A percentile compares a stretch with the other conserved stretches of the same genome.
Conservation (phyloP, 2,113 vertebrate species). For the Octodon degus region DNA sequence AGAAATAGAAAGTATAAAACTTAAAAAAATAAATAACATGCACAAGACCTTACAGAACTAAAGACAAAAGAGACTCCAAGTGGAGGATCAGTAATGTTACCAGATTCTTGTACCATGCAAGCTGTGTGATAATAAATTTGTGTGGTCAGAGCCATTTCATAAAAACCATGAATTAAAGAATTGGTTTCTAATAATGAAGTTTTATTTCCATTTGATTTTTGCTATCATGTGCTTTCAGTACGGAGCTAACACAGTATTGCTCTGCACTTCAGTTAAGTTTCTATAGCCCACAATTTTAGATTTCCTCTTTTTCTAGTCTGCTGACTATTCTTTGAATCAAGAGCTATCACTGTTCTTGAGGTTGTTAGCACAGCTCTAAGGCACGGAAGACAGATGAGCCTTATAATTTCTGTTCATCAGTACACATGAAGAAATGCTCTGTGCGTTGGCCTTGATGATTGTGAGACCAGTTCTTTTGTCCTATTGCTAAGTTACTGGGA, state of each 20-base stretch:
- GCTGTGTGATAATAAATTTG: background rate
- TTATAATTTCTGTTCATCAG: background rate
- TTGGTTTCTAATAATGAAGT: background rate
- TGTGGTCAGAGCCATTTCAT: background rate
- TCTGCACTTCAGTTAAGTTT: background rate
- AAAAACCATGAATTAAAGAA: background rate
- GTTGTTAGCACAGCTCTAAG: background rate
- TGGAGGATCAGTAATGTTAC: background rate
- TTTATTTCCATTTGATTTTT: background rate
- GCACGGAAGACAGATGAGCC: background rate
- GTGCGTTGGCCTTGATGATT: background rate
- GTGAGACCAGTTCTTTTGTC: background rate
- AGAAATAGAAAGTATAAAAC: background rate
- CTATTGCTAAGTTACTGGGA: background rate
- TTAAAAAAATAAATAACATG: background rate
- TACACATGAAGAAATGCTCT: background rate
- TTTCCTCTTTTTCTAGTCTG: background rate
- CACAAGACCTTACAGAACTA: background rate
- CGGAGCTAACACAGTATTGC: background rate
- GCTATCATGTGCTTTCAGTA: background rate
- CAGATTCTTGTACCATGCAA: background rate
- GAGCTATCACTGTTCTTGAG: background rate
- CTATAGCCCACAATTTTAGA: background rate
- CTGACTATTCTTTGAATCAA: background rate
- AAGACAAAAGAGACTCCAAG: background rate